These are phyloP conservation scores for Thereuonema tuberculata DNA, from an alignment of 1,140 invertebrate genomes.

Conservation along the genomic window DNA sequence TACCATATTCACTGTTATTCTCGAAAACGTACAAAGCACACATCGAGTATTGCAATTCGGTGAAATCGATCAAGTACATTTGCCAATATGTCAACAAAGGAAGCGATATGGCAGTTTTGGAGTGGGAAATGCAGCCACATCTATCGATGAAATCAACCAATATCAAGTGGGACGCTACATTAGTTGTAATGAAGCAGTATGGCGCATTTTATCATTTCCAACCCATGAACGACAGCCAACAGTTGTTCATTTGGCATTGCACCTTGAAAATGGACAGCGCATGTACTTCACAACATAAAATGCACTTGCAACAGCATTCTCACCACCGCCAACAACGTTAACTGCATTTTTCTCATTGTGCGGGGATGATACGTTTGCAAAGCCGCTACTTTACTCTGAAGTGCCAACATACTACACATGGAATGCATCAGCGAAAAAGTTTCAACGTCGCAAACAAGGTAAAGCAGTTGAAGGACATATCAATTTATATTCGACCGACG, in stretches of 20 bases:
- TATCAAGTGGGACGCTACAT: no score
- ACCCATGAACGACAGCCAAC: no score
- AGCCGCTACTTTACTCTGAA: conserved; percentile 29
- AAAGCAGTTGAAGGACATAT: conserved; percentile 21
- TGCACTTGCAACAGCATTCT: conserved; percentile 11
- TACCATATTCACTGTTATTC: no score
- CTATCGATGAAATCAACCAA: no score
- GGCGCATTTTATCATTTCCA: no score
- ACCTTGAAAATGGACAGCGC: conserved; percentile 18
- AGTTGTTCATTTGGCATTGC: conserved; percentile 10
- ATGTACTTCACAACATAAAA: conserved; percentile 22
- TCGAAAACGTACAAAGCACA: no score
- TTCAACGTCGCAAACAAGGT: conserved; percentile 23
- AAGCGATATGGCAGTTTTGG: no score
- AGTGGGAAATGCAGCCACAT: no score
- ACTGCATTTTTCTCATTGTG: conserved; percentile 10
- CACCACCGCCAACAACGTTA: conserved; percentile 4
- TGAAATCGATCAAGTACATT: no score
- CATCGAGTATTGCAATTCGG: no score
- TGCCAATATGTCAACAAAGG: no score
- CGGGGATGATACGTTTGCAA: conserved; percentile 24
- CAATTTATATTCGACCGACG: conserved; percentile 17
- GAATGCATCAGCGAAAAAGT: conserved; percentile 22
- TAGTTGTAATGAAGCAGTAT: no score
- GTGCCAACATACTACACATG: conserved; percentile 31